phyloP scores from a whole-genome alignment of 2,113 vertebrate genomes.

The Melospiza georgiana region DNA sequence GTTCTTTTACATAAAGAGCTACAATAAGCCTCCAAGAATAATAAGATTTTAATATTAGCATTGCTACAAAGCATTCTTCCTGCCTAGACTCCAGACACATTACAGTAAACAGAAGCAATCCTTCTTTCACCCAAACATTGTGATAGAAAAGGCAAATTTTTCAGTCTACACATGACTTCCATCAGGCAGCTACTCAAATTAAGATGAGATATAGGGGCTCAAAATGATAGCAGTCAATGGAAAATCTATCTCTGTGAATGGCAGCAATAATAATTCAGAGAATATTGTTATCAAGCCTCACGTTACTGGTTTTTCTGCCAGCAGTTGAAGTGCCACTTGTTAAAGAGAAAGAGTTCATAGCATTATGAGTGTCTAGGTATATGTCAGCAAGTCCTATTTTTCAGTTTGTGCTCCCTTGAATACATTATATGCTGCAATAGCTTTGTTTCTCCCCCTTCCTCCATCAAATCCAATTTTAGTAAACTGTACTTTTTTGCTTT shows the following conservation, averaged over 20 bases:
- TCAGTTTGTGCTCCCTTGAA: neutral
- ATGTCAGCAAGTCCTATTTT: neutral
- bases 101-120: conserved; percentile 26
- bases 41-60: conserved; percentile 45
- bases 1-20: conserved; percentile 17
- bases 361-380: neutral
- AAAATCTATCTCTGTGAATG: conserved; percentile 50
- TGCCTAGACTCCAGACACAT: conserved; percentile 31
- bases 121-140: conserved; percentile 26
- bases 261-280: conserved; percentile 25
- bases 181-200: conserved; percentile 37
- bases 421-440: neutral
- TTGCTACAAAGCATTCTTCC: conserved; percentile 29
- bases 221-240: conserved; percentile 33
- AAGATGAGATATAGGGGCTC: conserved; percentile 10
- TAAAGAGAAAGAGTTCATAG: neutral
- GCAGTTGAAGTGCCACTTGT: neutral
- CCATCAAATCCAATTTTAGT: neutral
- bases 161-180: conserved; percentile 18
- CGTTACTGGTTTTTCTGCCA: neutral
- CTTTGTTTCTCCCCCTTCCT: neutral
- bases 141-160: conserved; percentile 42
- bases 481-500: neutral
- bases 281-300: conserved; percentile 7
- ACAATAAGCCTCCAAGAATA: neutral